Evolutionary conservation across 2,113 vertebrate species (phyloP).

Genomic region (Cricetomys ansorgei): DNA sequence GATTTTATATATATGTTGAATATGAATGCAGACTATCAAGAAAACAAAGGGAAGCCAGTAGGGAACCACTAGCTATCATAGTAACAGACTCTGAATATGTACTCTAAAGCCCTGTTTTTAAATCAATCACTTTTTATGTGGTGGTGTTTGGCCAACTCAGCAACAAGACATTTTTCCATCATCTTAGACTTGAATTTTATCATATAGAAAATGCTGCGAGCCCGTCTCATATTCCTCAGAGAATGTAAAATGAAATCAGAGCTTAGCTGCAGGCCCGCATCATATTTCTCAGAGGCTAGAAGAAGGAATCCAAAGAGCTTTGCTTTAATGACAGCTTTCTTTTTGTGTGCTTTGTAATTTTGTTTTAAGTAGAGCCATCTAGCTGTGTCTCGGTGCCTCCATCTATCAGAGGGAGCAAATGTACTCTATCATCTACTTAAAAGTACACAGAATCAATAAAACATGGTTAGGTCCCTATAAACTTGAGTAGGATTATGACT

Average conservation of each 20-base stretch:
- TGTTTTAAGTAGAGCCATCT: not conserved
- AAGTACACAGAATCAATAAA: slow-evolving; percentile 47
- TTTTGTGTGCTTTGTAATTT: not conserved
- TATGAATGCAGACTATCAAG: not conserved
- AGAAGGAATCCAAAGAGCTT: slow-evolving; percentile 24
- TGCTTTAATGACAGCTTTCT: slow-evolving; percentile 7
- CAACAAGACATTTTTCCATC: not conserved
- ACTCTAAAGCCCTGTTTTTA: not conserved
- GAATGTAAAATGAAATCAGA: slow-evolving; percentile 45
- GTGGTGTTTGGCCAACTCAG: not conserved
- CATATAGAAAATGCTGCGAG: not conserved
- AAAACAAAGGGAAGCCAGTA: not conserved
- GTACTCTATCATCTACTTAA: not conserved
- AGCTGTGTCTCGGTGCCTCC: not conserved
- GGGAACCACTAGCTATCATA: not conserved
- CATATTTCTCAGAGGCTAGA: not conserved
- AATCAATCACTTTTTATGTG: not conserved
- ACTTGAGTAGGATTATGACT: not conserved
- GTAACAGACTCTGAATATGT: not conserved
- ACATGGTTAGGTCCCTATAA: not conserved
- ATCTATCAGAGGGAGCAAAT: not conserved
- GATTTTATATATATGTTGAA: too few relatives aligned
- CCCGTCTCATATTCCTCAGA: not conserved
- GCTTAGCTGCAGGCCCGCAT: not conserved
- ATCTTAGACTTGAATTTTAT: slow-evolving; percentile 28